phyloP scores from a whole-genome alignment of 2,113 vertebrate species.

The Tetraodon nigroviridis region DNA sequence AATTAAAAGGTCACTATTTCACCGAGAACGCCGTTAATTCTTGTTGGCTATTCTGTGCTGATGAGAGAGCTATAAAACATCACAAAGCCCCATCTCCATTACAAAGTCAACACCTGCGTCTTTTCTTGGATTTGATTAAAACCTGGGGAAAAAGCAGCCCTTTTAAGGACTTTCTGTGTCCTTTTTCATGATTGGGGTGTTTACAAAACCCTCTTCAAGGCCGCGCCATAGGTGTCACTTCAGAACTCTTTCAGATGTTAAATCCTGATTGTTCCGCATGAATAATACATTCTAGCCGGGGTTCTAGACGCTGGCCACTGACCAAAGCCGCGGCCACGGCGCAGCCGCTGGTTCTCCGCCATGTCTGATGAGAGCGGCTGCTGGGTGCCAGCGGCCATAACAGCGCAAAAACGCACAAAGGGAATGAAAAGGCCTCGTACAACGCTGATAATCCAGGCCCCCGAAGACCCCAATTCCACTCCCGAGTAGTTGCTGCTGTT shows the following conservation, averaged over 20 bases:
- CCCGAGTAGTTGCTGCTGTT: slow-evolving; percentile 36
- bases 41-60: slow-evolving; percentile 31
- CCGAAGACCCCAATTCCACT: slow-evolving; percentile 25
- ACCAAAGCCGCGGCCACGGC: slow-evolving; percentile 60
- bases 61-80: slow-evolving; percentile 13
- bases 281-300: slow-evolving; percentile 62
- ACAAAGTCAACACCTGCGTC: slow-evolving; percentile 49
- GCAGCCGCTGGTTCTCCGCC: slow-evolving; percentile 45
- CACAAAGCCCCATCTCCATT: slow-evolving; percentile 37
- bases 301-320: slow-evolving; percentile 44
- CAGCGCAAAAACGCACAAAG: slow-evolving; percentile 38
- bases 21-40: slow-evolving; percentile 35
- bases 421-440: slow-evolving; percentile 41
- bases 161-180: slow-evolving; percentile 4
- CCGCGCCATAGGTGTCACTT: slow-evolving; percentile 61
- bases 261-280: slow-evolving; percentile 62
- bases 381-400: slow-evolving; percentile 44
- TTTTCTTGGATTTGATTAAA: slow-evolving; percentile 31
- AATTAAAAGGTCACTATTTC: slow-evolving; percentile 53
- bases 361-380: slow-evolving; percentile 40
- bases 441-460: slow-evolving; percentile 45
- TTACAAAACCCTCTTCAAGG: slow-evolving; percentile 32
- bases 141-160: slow-evolving; percentile 18
- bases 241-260: slow-evolving; percentile 62
- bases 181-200: background rate